Evolutionary conservation across 53 echinoderm and acorn worm genomes (phyloP), one percentile per base, ranked within the genome.

Genomic region (Holothuria leucospilota): DNA sequence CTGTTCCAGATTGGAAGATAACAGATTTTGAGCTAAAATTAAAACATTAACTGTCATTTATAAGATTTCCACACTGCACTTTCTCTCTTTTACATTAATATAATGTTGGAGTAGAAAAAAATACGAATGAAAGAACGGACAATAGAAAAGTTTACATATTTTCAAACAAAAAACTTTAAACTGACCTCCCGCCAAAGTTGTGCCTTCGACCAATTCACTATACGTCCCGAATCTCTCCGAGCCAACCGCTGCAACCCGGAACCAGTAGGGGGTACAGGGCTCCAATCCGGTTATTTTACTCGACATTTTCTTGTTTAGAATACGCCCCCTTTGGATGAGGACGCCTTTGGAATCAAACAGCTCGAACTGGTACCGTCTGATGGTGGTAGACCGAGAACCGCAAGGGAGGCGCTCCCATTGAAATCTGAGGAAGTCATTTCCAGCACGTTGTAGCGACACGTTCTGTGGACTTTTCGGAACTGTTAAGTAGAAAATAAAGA

Each of bases 201-300:
- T 73, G 29, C 68, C 78, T 40, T 1, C 21, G 20, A 78, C 49
- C 65, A 66, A 61, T 18, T 75, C 67, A 13, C 85, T 73, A 58
- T 85, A 89, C 2, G 24, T 56, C 7, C 89, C 85, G 13, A 14
- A 4, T 1, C 52, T 39, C 9, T 85, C 46, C 10, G 65, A 15
- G 13, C 89, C 89, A 0, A 78, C 41, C 16, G 89, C 89, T 20
- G 29, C 77, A 7, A 89, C 89, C 24, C 85, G 61, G 84, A 89
- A 89, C 40, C 68, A 23, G 28, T 89, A 89, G 4, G 84, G 61
- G 1, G 85, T 84, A 68, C 89, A 89, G 18, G 89, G 6, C 1
- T 59, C 29, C 12, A 89, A 52, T 11, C 61, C n/a, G 15, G 12
- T 24, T 2, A 89, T 26, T 78, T 78, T 78, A 28, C 78, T 78